Percentiles rank a stretch among this genome's conserved stretches.
phyloP scores from a whole-genome alignment of 2,888 invertebrate genomes.

The Sthenelais limicola region DNA sequence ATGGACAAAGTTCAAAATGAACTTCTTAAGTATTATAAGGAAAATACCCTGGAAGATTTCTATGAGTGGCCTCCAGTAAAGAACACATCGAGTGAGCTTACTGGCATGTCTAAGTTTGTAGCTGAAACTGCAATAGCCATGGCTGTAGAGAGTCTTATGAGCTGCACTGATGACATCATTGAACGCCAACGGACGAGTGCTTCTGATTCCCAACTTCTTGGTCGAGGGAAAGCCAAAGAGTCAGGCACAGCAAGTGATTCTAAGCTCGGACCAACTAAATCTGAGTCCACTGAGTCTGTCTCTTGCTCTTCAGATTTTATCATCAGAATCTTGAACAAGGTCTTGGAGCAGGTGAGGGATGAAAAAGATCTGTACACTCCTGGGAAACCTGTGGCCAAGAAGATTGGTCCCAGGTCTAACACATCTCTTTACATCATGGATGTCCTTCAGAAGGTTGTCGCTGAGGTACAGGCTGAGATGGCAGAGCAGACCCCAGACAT shows the following conservation, averaged over 20 bases:
- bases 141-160: slow-evolving; percentile 22
- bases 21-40: not conserved
- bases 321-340: not conserved
- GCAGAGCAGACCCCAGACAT: not conserved
- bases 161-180: slow-evolving; percentile 16
- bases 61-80: not conserved
- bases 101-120: slow-evolving; percentile 21
- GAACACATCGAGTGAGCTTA: slow-evolving; percentile 1
- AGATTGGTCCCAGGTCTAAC: not conserved
- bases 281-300: slow-evolving; percentile 15
- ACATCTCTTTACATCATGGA: not conserved
- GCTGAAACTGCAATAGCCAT: slow-evolving; percentile 14
- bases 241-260: too few relatives aligned
- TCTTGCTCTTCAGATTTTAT: slow-evolving; percentile 4
- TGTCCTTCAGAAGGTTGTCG: not conserved
- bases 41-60: slow-evolving; percentile 2
- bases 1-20: slow-evolving; percentile 7
- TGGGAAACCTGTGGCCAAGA: not conserved
- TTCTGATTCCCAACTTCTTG: too few relatives aligned
- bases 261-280: not conserved
- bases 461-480: not conserved
- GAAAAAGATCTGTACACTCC: not conserved
- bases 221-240: too few relatives aligned
- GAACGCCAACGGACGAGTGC: too few relatives aligned
- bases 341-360: not conserved